Percentiles rank a stretch among this genome's conserved stretches.
These are phyloP conservation scores for Sylvicapra grimmia DNA, from an alignment of 2,113 vertebrate species.

Conservation along the genomic window DNA sequence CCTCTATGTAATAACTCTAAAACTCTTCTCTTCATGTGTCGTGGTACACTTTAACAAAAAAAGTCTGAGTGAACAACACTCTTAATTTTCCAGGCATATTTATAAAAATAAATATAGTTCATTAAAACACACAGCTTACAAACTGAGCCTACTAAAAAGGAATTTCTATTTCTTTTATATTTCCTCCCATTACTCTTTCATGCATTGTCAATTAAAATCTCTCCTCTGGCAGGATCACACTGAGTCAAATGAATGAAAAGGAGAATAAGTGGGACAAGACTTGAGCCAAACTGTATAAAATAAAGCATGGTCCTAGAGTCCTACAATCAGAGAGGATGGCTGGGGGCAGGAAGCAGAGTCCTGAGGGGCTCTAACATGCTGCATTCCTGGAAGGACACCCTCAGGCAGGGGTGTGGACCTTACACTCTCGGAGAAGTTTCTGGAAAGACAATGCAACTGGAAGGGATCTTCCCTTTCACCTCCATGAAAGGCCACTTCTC, in stretches of 20 bases:
- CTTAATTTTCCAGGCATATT: neutral
- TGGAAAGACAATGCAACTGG: fast-evolving
- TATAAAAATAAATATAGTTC: constrained; percentile 52
- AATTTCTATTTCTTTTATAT: constrained; percentile 37
- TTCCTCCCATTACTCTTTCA: constrained; percentile 64
- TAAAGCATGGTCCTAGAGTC: constrained; percentile 61
- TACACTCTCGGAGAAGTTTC: neutral
- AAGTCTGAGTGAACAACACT: neutral
- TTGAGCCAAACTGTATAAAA: constrained; percentile 37
- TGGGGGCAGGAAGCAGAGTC: fast-evolving
- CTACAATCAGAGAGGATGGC: neutral
- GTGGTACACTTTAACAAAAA: neutral
- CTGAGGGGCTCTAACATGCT: neutral
- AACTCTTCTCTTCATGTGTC: neutral
- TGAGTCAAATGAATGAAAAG: constrained; percentile 65
- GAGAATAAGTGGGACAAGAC: constrained; percentile 37
- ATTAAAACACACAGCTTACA: constrained; percentile 41
- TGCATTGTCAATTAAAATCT: constrained; percentile 77
- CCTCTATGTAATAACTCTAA: neutral
- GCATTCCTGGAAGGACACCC: neutral
- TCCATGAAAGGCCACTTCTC: neutral
- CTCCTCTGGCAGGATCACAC: constrained; percentile 76
- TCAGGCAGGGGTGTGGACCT: neutral
- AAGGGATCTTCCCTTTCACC: neutral
- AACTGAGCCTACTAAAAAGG: constrained; percentile 48